phyloP scores from a whole-genome alignment of 1,140 invertebrate species.

The Eufriesea mexicana region DNA sequence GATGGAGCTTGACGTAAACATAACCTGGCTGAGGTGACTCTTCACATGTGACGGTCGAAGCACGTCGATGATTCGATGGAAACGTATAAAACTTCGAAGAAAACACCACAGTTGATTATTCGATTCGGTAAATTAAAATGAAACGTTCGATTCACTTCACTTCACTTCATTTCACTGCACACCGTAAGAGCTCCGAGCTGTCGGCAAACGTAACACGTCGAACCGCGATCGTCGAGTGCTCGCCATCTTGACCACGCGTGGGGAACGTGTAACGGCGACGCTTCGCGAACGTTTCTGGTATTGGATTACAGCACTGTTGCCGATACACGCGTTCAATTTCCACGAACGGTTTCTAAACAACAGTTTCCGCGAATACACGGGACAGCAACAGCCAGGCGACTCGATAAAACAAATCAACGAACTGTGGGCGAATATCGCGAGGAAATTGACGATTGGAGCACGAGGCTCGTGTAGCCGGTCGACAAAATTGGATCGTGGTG shows the following conservation, averaged over 20 bases:
- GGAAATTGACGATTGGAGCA: neutral
- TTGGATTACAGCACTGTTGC: neutral
- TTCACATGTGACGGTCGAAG: neutral
- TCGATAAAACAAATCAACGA: neutral
- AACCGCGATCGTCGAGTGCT: neutral
- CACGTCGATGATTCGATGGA: too few species aligned
- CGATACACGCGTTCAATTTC: neutral
- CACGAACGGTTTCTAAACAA: neutral
- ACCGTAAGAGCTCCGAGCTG: neutral
- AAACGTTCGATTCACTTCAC: neutral
- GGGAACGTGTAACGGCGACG: neutral
- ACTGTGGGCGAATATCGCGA: neutral
- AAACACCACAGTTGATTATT: too few species aligned
- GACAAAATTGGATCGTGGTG: conserved; percentile 13
- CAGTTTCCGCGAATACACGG: neutral
- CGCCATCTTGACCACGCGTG: neutral
- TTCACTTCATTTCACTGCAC: neutral
- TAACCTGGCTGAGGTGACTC: neutral
- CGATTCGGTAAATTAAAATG: too few species aligned
- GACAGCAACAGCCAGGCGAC: neutral
- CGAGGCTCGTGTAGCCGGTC: neutral
- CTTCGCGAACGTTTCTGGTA: neutral
- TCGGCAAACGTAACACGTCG: neutral
- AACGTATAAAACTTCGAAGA: neutral
- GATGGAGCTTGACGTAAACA: conserved; percentile 7